Evolutionary conservation across 2,113 vertebrate genomes (phyloP), one percentile per base, ranked within the genome.

Genomic region (Ardeotis arabs): DNA sequence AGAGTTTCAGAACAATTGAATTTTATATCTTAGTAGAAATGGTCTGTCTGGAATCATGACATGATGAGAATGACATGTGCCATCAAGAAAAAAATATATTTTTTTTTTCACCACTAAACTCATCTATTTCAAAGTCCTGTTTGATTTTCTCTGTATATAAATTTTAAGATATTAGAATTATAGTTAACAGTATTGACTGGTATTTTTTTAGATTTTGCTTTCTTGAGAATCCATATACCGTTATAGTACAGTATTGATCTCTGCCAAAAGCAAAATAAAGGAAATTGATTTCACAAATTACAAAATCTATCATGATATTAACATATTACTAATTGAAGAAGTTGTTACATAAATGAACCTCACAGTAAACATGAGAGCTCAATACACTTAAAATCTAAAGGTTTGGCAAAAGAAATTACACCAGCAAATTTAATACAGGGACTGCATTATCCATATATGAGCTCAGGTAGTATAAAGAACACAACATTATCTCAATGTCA

Each of bases 291-390:
- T 86, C 33, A 35, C 41, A 94, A 87, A 67, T 72, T 50, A 80
- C 56, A 94, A 79, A 79, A 89, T 81, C 72, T 92, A 53, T 93
- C 64, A 92, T 31, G 24, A 68, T 68, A 52, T 75, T 92, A 94
- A 96, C 93, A 75, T 56, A 94, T 90, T 84, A 52, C 75, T 96
- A 88, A 88, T 75, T 94, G 86, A 90, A 94, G 56, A 81, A 93
- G 72, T 81, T 17, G 63, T 59, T 90, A 90, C 90, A 90, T 74
- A 63, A 96, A 70, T 90, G 52, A 88, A 59, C 55, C 21, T 86
- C 82, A 56, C 45, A 83, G 17, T 74, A 83, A 77, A 39, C 28
- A 53, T n/a, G 22, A 53, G 35, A 86, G 27, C 29, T 94, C 58
- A 62, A 41, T 69, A 87, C 6, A 25, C 53, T 67, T 87, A 55